Conservation (phyloP, 2,113 vertebrate genomes). For the Cyphomyrus plagiostoma region DNA sequence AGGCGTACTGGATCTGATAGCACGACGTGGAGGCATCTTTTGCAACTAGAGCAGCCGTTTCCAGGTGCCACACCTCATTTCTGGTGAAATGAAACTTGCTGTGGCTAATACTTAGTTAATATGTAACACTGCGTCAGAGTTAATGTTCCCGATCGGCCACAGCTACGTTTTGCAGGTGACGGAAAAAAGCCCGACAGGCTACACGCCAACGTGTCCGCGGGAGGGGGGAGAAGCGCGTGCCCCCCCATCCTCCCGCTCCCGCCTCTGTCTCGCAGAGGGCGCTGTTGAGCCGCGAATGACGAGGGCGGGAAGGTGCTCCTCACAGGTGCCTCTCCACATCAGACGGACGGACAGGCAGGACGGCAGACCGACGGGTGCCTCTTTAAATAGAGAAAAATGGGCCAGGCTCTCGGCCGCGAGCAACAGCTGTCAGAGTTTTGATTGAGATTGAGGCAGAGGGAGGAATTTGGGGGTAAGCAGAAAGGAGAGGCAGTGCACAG, state of each 20-base stretch:
- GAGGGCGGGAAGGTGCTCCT: background rate
- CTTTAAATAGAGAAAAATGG: constrained; percentile 19
- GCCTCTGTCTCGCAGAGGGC: constrained; percentile 52
- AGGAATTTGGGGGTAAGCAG: background rate
- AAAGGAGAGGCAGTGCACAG: background rate
- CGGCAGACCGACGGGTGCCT: background rate
- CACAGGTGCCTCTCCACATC: constrained; percentile 9
- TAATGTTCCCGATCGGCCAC: background rate
- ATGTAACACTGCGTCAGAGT: background rate
- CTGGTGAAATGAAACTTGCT: background rate
- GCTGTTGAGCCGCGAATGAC: constrained; percentile 57
- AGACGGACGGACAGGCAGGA: background rate
- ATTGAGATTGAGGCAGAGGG: constrained; percentile 16
- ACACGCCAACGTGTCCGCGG: background rate
- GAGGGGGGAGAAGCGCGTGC: background rate
- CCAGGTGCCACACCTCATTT: background rate
- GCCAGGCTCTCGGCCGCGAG: background rate
- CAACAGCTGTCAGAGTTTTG: constrained; percentile 23
- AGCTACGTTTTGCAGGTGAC: background rate
- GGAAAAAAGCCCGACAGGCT: background rate
- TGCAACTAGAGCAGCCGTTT: background rate
- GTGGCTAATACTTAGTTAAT: background rate
- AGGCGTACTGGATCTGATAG: background rate
- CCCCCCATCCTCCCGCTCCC: background rate
- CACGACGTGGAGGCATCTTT: background rate